Evolutionary conservation across 2,113 vertebrate genomes (phyloP).

Genomic region (Syrrhaptes paradoxus): DNA sequence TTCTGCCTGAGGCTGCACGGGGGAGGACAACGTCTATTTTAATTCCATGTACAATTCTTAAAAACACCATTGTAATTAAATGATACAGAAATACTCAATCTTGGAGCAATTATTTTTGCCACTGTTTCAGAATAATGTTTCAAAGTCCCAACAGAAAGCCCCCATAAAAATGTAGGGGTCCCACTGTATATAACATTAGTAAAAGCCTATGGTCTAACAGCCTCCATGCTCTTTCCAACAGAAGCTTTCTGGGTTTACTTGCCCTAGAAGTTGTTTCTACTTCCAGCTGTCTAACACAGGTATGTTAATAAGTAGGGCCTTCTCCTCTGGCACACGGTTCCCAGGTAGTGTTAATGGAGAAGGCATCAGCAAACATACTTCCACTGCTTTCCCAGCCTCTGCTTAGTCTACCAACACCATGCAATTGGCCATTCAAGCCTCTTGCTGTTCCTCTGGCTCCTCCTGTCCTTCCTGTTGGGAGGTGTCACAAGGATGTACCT

Average conservation of each 20-base stretch:
- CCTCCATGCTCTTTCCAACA: background rate
- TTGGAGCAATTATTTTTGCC: background rate
- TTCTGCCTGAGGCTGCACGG: background rate
- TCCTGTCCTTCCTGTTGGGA: background rate
- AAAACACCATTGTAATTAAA: background rate
- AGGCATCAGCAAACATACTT: background rate
- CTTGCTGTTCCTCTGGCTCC: background rate
- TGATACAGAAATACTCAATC: background rate
- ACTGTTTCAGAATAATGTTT: background rate
- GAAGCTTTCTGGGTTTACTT: background rate
- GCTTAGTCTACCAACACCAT: background rate
- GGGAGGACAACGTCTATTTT: background rate
- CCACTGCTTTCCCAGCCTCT: background rate
- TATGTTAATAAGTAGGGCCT: background rate
- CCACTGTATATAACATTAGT: background rate
- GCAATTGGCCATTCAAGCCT: background rate
- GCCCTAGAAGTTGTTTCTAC: background rate
- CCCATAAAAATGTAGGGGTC: background rate
- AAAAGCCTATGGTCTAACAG: background rate
- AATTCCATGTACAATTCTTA: background rate
- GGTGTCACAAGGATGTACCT: background rate
- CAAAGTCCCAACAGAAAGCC: background rate
- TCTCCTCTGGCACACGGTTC: background rate
- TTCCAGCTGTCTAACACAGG: background rate
- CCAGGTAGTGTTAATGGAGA: background rate